Percentiles rank a stretch among this genome's conserved stretches.
phyloP scores from a whole-genome alignment of 2,888 invertebrate species.

The Xylocampa areola region DNA sequence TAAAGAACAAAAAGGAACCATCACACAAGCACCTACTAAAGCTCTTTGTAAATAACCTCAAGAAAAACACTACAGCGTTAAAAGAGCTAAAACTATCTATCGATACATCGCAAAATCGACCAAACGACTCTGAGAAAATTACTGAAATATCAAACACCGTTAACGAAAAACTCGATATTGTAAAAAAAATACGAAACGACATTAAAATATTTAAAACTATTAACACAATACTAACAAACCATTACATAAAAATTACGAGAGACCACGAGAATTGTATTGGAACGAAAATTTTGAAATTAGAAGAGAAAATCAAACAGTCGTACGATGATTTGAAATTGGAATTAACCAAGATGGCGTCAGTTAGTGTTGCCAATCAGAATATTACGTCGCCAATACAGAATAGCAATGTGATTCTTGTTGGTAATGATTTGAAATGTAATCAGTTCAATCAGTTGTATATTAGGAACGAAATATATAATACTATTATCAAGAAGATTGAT shows the following conservation, averaged over 20 bases:
- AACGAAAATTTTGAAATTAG: constrained; percentile 77
- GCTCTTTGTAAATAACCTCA: constrained; percentile 75
- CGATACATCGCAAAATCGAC: constrained; percentile 68
- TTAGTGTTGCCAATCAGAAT: constrained; percentile 72
- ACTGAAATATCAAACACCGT: constrained; percentile 78
- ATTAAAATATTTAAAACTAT: constrained; percentile 86
- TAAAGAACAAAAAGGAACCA: constrained; percentile 66
- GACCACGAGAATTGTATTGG: constrained; percentile 80
- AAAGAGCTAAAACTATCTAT: constrained; percentile 76
- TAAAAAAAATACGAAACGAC: constrained; percentile 83
- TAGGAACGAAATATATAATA: constrained; percentile 82
- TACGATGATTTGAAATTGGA: constrained; percentile 78
- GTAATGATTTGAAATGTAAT: constrained; percentile 75
- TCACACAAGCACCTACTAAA: constrained; percentile 72
- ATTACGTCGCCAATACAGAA: constrained; percentile 75
- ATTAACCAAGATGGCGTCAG: constrained; percentile 70
- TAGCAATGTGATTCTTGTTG: constrained; percentile 79
- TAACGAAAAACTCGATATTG: constrained; percentile 84
- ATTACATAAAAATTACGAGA: constrained; percentile 82
- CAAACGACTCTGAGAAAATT: constrained; percentile 72
- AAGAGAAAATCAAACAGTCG: constrained; percentile 76
- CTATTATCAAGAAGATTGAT: constrained; percentile 83
- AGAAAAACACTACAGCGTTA: constrained; percentile 81
- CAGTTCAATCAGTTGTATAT: constrained; percentile 76
- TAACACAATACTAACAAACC: constrained; percentile 84